phyloP scores from a whole-genome alignment of 1,140 invertebrate genomes.

The Diprion similis region DNA sequence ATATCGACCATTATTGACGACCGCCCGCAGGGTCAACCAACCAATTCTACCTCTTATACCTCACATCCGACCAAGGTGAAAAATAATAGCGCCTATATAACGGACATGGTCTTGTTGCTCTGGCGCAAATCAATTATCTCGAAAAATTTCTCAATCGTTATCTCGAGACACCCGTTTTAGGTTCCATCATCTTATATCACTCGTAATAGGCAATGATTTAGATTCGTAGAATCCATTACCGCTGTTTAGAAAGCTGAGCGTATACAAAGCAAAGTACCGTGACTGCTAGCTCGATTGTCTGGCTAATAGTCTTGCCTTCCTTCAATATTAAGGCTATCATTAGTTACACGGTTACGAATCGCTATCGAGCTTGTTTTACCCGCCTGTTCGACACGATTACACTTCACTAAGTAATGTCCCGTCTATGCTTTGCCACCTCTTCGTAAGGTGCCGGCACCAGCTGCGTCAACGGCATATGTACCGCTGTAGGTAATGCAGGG shows the following conservation, averaged over 20 bases:
- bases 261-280: constrained; percentile 5
- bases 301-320: constrained; percentile 2
- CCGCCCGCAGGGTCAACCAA: not conserved
- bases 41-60: no score
- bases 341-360: not conserved
- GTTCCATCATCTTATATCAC: constrained; percentile 20
- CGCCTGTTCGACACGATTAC: no score
- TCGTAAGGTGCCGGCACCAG: not conserved
- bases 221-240: constrained; percentile 30
- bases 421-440: not conserved
- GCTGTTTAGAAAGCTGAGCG: constrained; percentile 27
- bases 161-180: not conserved
- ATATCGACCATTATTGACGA: not conserved
- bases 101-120: not conserved
- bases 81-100: not conserved
- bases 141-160: not conserved
- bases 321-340: not conserved
- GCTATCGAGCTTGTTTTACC: no score
- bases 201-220: constrained; percentile 27
- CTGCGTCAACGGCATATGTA: not conserved
- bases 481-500: not conserved
- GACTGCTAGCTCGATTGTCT: constrained; percentile 13
- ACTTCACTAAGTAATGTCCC: not conserved
- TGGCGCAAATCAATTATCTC: constrained; percentile 2
- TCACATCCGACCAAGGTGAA: not conserved